These are phyloP conservation scores for Gisinianus flammeolus DNA, from an alignment of 2,888 invertebrate genomes.

Conservation along the genomic window DNA sequence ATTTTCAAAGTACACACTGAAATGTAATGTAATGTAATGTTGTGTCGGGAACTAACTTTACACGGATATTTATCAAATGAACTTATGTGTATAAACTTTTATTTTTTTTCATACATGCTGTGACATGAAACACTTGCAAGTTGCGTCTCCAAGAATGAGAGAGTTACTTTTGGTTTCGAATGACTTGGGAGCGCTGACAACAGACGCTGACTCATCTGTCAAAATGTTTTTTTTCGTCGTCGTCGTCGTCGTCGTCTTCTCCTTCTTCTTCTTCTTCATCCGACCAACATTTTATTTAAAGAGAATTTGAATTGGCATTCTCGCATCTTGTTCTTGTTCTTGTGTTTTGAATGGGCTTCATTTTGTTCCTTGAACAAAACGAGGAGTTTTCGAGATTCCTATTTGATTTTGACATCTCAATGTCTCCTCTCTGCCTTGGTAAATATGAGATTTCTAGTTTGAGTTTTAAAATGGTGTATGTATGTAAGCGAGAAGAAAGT, in stretches of 20 bases:
- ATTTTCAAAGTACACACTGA: too few relatives aligned
- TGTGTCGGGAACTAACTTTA: too few relatives aligned
- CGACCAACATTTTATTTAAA: neutral
- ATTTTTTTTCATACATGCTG: neutral
- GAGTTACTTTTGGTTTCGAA: constrained; percentile 34
- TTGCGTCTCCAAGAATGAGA: neutral
- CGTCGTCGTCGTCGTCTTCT: too few relatives aligned
- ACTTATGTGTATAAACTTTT: constrained; percentile 32
- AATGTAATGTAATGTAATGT: too few relatives aligned
- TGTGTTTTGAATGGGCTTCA: neutral
- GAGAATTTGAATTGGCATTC: constrained; percentile 1
- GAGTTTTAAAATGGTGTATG: neutral
- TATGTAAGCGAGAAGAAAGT: too few relatives aligned
- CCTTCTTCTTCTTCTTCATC: too few relatives aligned
- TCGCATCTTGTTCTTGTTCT: neutral
- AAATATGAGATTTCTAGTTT: neutral
- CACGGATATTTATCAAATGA: constrained; percentile 35
- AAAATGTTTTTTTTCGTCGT: constrained; percentile 22
- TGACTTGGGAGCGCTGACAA: constrained; percentile 11
- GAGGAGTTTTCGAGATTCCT: too few relatives aligned
- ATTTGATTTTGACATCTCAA: too few relatives aligned
- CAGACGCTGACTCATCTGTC: constrained; percentile 24
- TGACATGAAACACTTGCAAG: constrained; percentile 11
- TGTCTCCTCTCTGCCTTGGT: neutral
- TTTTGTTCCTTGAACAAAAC: neutral